Evolutionary conservation across 2,113 vertebrate species (phyloP).

Genomic region (Numida meleagris): DNA sequence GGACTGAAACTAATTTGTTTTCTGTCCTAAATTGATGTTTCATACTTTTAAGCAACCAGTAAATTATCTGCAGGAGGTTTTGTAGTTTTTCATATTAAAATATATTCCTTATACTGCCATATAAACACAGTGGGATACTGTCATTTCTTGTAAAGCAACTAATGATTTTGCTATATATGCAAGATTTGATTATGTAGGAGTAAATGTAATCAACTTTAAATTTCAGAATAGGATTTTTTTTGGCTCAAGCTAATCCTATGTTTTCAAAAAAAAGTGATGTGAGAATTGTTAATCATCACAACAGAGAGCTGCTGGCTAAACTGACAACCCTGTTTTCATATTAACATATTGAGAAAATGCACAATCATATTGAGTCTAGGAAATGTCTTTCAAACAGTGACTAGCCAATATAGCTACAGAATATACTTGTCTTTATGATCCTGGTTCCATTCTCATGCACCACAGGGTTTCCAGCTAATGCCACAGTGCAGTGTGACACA

Average conservation of each 20-base stretch:
- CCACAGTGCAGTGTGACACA: neutral
- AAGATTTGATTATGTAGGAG: neutral
- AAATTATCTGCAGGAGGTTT: neutral
- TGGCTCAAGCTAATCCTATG: neutral
- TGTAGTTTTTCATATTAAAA: neutral
- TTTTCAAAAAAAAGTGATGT: neutral
- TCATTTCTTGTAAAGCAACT: neutral
- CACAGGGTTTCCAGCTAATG: neutral
- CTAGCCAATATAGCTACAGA: neutral
- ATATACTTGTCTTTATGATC: neutral
- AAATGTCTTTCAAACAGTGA: neutral
- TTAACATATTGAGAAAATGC: neutral
- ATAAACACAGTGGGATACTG: neutral
- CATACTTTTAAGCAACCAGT: neutral
- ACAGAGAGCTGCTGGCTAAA: neutral
- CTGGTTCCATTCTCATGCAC: rapidly evolving
- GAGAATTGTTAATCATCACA: neutral
- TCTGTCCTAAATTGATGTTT: neutral
- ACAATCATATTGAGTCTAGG: neutral
- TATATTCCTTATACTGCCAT: neutral
- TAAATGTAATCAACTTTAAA: neutral
- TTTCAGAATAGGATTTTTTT: neutral
- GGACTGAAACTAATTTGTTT: neutral
- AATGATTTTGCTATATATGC: neutral
- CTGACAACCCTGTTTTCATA: neutral